Conservation (phyloP, 1,140 invertebrate genomes). For the Drosophila gunungcola region DNA sequence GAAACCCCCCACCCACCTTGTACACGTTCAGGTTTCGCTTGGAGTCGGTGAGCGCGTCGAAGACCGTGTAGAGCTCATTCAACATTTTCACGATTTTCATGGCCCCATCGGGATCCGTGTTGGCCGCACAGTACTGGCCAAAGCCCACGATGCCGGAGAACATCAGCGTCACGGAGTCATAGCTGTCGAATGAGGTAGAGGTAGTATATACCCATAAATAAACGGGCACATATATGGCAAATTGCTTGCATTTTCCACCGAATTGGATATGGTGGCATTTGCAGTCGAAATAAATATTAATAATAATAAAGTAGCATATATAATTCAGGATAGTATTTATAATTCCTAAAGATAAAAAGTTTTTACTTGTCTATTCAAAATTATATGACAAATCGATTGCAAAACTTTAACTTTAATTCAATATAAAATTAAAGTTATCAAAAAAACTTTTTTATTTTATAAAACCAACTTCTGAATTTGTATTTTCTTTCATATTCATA, state of each 20-base stretch:
- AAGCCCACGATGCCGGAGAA: conserved; percentile 98
- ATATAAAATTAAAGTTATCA: no score
- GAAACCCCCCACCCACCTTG: conserved; percentile 89
- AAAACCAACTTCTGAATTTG: no score
- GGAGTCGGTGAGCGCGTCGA: conserved; percentile 96
- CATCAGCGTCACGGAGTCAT: conserved; percentile 94
- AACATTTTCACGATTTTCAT: conserved; percentile 97
- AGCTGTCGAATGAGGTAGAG: conserved; percentile 85
- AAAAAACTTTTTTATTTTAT: no score
- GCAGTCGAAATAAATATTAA: no score
- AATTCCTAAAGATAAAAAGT: no score
- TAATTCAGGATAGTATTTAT: no score
- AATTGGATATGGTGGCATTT: background rate
- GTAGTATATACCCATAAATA: conserved; percentile 61
- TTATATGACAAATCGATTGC: no score
- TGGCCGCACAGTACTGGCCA: conserved; percentile 92
- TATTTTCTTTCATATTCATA: no score
- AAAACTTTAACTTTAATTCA: no score
- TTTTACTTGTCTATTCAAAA: no score
- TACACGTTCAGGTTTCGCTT: conserved; percentile 96
- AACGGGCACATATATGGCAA: conserved; percentile 58
- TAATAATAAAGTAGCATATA: no score
- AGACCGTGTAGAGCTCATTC: conserved; percentile 95
- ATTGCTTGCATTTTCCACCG: conserved; percentile 39
- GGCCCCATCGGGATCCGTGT: conserved; percentile 93